Evolutionary conservation across 2,113 vertebrate species (phyloP).

Genomic region (Poecilia latipinna): DNA sequence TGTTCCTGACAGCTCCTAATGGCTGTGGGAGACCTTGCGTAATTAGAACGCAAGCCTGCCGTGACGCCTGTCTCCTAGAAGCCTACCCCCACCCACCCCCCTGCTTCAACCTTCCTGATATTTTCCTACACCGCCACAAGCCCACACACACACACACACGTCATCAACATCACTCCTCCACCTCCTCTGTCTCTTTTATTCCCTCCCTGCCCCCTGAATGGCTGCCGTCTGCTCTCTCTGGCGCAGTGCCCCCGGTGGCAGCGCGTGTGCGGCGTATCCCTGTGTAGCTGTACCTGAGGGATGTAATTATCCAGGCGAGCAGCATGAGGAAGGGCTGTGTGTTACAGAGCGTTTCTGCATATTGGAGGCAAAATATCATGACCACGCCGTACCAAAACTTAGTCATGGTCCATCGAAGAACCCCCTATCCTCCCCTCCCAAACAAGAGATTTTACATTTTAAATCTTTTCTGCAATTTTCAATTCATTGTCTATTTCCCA

Average conservation of each 20-base stretch:
- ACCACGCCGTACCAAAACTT: constrained; percentile 27
- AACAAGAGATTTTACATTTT: constrained; percentile 18
- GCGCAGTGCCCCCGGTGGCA: constrained; percentile 66
- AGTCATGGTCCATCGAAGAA: constrained; percentile 9
- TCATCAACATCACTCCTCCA: constrained; percentile 39
- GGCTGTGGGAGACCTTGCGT: constrained; percentile 65
- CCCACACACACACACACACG: constrained; percentile 17
- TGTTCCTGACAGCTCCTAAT: constrained; percentile 72
- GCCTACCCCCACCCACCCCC: constrained; percentile 25
- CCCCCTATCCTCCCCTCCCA: background rate
- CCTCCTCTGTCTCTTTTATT: constrained; percentile 42
- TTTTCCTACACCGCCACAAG: constrained; percentile 33
- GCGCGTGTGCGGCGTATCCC: constrained; percentile 44
- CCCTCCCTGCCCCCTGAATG: constrained; percentile 61
- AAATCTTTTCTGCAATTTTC: constrained; percentile 4
- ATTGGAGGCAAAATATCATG: constrained; percentile 24
- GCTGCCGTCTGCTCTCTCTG: constrained; percentile 71
- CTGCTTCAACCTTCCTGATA: constrained; percentile 32
- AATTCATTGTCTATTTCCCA: background rate
- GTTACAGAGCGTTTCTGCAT: constrained; percentile 17
- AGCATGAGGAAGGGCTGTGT: constrained; percentile 40
- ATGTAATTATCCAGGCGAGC: constrained; percentile 77
- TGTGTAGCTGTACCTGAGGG: constrained; percentile 69
- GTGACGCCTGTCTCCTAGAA: constrained; percentile 67
- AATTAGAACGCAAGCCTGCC: constrained; percentile 66